phyloP scores from a whole-genome alignment of 2,797 vertebrate genomes.

The Poeciliopsis infans region DNA sequence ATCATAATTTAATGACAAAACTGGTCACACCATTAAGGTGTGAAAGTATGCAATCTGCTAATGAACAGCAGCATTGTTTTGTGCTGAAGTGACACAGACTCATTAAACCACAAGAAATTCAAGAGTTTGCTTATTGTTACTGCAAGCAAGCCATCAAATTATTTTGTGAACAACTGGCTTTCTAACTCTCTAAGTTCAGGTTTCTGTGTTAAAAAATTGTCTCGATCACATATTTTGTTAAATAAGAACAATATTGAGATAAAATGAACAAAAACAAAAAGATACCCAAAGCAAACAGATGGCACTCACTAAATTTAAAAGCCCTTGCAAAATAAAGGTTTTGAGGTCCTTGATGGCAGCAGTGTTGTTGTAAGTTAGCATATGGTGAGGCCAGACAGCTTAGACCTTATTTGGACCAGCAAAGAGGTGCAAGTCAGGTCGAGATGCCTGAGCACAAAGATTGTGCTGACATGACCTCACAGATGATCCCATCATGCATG shows the following conservation, averaged over 20 bases:
- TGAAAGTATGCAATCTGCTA: background rate
- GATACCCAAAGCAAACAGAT: background rate
- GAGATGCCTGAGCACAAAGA: constrained; percentile 61
- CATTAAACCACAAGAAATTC: background rate
- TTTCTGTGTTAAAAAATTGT: background rate
- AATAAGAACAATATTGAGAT: background rate
- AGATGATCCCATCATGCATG: constrained; percentile 61
- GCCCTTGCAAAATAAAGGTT: constrained; percentile 15
- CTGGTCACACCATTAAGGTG: background rate
- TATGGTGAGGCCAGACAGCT: constrained; percentile 82
- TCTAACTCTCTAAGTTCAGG: background rate
- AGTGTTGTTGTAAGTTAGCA: constrained; percentile 61
- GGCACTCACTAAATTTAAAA: constrained; percentile 3
- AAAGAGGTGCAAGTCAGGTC: constrained; percentile 76
- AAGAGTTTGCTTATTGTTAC: background rate
- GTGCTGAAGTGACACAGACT: background rate
- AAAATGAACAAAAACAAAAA: background rate
- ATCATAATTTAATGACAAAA: background rate
- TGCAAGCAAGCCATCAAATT: background rate
- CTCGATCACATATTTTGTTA: background rate
- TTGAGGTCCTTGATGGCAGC: constrained; percentile 29
- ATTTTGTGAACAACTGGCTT: background rate
- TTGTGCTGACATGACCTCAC: constrained; percentile 69
- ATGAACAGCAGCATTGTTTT: background rate
- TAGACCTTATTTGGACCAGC: constrained; percentile 66